Evolutionary conservation across 2,888 invertebrate genomes (phyloP).

Genomic region (Cylloceria caligata): DNA sequence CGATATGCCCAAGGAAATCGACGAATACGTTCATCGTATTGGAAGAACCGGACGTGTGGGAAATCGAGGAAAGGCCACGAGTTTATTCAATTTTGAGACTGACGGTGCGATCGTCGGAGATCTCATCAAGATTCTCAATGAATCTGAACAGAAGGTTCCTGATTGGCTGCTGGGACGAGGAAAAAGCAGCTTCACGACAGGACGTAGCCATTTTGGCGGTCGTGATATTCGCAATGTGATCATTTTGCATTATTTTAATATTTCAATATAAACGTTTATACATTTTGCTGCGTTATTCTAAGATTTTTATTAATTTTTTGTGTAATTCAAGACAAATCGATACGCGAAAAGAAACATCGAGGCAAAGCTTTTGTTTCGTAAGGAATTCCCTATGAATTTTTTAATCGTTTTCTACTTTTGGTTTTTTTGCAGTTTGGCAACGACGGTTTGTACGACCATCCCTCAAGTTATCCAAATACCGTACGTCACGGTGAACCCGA

Average conservation of each 20-base stretch:
- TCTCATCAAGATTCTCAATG: conserved; percentile 90
- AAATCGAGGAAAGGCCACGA: conserved; percentile 94
- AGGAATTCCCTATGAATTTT: not conserved
- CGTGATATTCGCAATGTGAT: conserved; percentile 80
- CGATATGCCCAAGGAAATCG: conserved; percentile 95
- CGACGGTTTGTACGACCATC: conserved; percentile 74
- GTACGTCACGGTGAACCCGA: conserved; percentile 85
- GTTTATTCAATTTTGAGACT: conserved; percentile 89
- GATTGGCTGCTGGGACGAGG: conserved; percentile 86
- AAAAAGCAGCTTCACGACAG: conserved; percentile 81
- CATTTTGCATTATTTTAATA: conserved; percentile 90
- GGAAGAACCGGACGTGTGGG: conserved; percentile 98
- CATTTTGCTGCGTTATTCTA: not conserved
- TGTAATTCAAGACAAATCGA: not conserved
- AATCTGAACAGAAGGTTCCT: conserved; percentile 93
- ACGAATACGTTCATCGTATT: conserved; percentile 97
- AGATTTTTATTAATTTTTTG: not conserved
- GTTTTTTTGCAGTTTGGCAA: conserved; percentile 70
- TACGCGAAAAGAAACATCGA: not conserved
- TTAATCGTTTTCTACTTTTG: not conserved
- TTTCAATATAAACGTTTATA: conserved; percentile 85
- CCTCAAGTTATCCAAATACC: conserved; percentile 58
- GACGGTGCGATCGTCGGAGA: conserved; percentile 88
- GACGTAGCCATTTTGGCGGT: too few species aligned
- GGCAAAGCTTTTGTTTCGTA: not conserved